phyloP scores from a whole-genome alignment of 1,140 invertebrate genomes.

The Dysdera silvatica region DNA sequence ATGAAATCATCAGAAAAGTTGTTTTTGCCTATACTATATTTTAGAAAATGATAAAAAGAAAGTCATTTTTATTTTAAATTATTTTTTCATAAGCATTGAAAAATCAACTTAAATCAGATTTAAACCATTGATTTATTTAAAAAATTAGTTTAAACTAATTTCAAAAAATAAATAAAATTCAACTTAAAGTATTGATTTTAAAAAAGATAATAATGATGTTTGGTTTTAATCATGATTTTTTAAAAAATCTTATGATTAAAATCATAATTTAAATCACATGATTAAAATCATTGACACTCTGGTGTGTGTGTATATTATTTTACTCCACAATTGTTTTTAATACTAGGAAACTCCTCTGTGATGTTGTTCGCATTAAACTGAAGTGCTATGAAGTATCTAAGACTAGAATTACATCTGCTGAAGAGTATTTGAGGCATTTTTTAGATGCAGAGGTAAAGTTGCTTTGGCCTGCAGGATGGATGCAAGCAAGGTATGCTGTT shows the following conservation, averaged over 20 bases:
- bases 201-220: too few species aligned
- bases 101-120: too few species aligned
- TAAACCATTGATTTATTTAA: too few species aligned
- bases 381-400: conserved; percentile 48
- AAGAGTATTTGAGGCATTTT: conserved; percentile 50
- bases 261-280: neutral
- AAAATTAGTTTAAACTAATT: too few species aligned
- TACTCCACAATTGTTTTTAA: neutral
- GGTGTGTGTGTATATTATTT: neutral
- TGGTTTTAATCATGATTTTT: neutral
- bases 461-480: conserved; percentile 55
- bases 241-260: too few species aligned
- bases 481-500: conserved; percentile 44
- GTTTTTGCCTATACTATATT: too few species aligned
- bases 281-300: neutral
- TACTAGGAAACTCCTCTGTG: conserved; percentile 46
- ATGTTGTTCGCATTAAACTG: conserved; percentile 48
- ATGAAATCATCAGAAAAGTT: too few species aligned
- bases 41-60: too few species aligned
- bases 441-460: conserved; percentile 50
- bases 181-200: too few species aligned
- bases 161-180: too few species aligned
- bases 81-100: too few species aligned
- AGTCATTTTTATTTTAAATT: too few species aligned
- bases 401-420: conserved; percentile 49